A percentile compares a stretch with the other conserved stretches of the same genome.
Conservation (phyloP, 2,113 vertebrate species). For the Pelodiscus sinensis region DNA sequence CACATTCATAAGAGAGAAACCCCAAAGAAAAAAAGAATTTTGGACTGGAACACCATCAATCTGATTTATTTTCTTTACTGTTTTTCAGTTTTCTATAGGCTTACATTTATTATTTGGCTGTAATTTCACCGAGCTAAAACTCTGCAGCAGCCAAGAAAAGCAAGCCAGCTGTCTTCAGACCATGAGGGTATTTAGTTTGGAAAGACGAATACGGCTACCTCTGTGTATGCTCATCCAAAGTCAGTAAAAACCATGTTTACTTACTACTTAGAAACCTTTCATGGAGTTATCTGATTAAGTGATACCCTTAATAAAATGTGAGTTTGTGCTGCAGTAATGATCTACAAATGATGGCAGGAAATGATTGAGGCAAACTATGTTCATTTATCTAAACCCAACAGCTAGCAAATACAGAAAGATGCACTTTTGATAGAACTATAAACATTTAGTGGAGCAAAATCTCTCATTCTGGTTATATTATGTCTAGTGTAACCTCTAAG, state of each 20-base stretch:
- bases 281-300: neutral
- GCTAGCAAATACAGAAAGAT: neutral
- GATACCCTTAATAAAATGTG: neutral
- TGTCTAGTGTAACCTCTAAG: neutral
- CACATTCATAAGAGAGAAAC: neutral
- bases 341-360: neutral
- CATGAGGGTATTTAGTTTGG: neutral
- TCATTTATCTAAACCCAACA: neutral
- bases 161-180: neutral
- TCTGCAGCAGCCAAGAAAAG: neutral
- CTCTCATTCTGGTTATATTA: neutral
- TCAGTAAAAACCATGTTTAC: neutral
- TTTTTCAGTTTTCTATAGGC: neutral
- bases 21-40: neutral
- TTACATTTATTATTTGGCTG: neutral
- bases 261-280: slow-evolving; percentile 1
- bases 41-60: neutral
- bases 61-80: neutral
- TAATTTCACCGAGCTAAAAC: neutral
- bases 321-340: neutral
- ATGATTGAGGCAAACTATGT: neutral
- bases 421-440: neutral
- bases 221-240: neutral
- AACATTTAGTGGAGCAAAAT: neutral
- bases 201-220: neutral